Base-by-base conservation (phyloP, 2,113 vertebrate genomes). In the Numida meleagris region DNA sequence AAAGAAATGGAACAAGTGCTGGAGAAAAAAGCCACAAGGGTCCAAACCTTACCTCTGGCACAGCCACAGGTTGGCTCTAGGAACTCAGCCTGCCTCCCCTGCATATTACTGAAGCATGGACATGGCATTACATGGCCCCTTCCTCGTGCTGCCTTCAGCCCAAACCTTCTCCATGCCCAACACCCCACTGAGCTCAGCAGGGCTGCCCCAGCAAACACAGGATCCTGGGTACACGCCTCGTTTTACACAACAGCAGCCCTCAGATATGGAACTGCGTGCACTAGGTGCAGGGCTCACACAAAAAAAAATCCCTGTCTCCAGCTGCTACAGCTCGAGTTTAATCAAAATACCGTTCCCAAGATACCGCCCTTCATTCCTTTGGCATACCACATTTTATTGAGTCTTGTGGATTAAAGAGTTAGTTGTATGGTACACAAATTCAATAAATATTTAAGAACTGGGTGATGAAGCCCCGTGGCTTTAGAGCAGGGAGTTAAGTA, bases 371-470 rank as follows among this genome's bases (percentile, higher is more conserved):
- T 70, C 76, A 3, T 18, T 80, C 71, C 38, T 86, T n/a, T 0
- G 0, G 40, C 61, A 70, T 90, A 65, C 53, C 75, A 57, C 2
- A 2, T 21, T 96, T 97, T 97, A 97, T 95, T 96, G 85, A 33
- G 34, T 8, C 27, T 6, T 66, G 66, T 74, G 73, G 76, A 20
- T 20, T 11, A 0, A 31, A 66, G 50, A 50, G 45, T 11, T 57
- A 33, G n/a, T 10, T 17, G 23, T 63, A 19, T 15, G 67, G 73
- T 29, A 74, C 79, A n/a, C 1, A 27, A 63, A 34, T 36, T 80
- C 96, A 94, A 94, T 93, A 96, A 95, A 95, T 85, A 94, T 2
- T 87, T 33, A 21, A 85, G 43, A 85, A 48, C 62, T 51, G 77
- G 67, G 55, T 71, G 61, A 25, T 10, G 76, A 23, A 66, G 66